These are phyloP conservation scores for Episyrphus balteatus DNA, from an alignment of 1,140 invertebrate genomes.

Conservation along the genomic window DNA sequence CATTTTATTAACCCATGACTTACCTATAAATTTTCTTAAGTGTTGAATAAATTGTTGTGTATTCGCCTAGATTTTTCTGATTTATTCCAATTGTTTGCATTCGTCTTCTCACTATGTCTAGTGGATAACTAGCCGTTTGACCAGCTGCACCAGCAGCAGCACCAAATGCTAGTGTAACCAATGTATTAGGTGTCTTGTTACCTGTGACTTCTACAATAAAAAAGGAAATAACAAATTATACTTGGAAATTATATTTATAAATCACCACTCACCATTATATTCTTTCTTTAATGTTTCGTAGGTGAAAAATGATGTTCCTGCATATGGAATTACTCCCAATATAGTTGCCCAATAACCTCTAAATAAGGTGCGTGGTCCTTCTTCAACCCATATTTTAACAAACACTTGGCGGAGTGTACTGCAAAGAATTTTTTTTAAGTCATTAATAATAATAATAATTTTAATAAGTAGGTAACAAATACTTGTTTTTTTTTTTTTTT, in stretches of 20 bases:
- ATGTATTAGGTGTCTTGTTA: slow-evolving; percentile 41
- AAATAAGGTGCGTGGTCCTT: slow-evolving; percentile 73
- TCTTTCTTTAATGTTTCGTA: slow-evolving; percentile 87
- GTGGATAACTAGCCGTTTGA: slow-evolving; percentile 91
- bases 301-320: slow-evolving; percentile 93
- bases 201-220: slow-evolving; percentile 24
- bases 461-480: too few species aligned
- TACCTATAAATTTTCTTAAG: slow-evolving; percentile 30
- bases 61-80: slow-evolving; percentile 10
- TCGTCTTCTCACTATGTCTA: slow-evolving; percentile 33
- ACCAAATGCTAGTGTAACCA: slow-evolving; percentile 67
- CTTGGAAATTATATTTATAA: neutral
- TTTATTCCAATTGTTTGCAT: slow-evolving; percentile 35
- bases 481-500: too few species aligned
- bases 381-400: slow-evolving; percentile 62
- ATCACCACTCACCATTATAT: slow-evolving; percentile 52
- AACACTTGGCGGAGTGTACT: slow-evolving; percentile 60
- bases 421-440: slow-evolving; percentile 12
- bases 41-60: slow-evolving; percentile 24
- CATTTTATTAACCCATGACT: neutral
- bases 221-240: neutral
- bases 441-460: slow-evolving; percentile 3
- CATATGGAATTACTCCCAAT: slow-evolving; percentile 91
- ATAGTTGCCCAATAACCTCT: slow-evolving; percentile 83
- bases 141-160: slow-evolving; percentile 85